Evolutionary conservation across 2,797 vertebrate genomes (phyloP).

Genomic region (Gymnothorax javanicus): DNA sequence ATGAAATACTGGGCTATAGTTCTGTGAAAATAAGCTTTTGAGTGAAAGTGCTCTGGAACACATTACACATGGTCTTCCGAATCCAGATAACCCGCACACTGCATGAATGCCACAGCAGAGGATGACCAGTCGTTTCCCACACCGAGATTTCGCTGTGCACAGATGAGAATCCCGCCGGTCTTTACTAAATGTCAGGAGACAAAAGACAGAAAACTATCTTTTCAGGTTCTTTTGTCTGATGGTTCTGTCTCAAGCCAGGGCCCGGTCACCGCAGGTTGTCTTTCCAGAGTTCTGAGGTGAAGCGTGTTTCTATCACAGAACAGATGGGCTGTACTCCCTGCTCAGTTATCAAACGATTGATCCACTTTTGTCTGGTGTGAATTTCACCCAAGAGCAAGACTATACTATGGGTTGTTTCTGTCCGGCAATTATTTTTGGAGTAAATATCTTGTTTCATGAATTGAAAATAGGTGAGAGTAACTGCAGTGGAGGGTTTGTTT

Average conservation of each 20-base stretch:
- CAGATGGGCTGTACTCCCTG: constrained; percentile 21
- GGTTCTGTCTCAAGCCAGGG: constrained; percentile 7
- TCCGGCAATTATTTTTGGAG: constrained; percentile 20
- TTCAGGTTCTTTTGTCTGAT: not conserved
- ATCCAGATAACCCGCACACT: not conserved
- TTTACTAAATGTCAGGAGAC: constrained; percentile 29
- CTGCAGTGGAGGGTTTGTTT: not conserved
- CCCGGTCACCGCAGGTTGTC: constrained; percentile 4
- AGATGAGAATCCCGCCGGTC: constrained; percentile 22
- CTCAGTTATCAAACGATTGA: constrained; percentile 18
- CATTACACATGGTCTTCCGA: not conserved
- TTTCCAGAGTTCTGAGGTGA: not conserved
- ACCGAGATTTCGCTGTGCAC: not conserved
- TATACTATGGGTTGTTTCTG: constrained; percentile 21
- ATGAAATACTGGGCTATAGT: not conserved
- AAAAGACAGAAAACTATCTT: constrained; percentile 10
- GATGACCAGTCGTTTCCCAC: not conserved
- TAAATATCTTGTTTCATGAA: constrained; percentile 25
- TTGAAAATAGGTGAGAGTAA: not conserved
- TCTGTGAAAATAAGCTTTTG: not conserved
- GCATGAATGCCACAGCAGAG: constrained; percentile 23
- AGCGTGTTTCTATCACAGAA: constrained; percentile 1
- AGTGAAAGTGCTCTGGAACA: not conserved
- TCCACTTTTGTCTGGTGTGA: constrained; percentile 24
- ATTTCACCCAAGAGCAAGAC: constrained; percentile 15